Conservation (phyloP, 2,113 vertebrate genomes). For the Larimichthys crocea region DNA sequence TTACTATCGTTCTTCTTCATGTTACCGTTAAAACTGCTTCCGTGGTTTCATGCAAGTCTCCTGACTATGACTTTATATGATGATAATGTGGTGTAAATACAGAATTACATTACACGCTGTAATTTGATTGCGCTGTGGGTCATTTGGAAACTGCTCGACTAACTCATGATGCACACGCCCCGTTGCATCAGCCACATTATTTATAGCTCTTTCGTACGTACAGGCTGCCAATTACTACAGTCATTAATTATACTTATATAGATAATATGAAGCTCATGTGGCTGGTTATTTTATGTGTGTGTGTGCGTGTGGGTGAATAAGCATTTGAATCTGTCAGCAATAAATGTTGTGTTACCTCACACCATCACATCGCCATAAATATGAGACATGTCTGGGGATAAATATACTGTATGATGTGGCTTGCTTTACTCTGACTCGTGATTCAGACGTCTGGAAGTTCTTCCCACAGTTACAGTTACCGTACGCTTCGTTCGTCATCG, state of each 20-base stretch:
- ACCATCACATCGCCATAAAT: constrained; percentile 30
- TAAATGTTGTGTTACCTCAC: constrained; percentile 36
- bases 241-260: constrained; percentile 45
- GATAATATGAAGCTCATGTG: constrained; percentile 30
- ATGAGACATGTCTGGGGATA: constrained; percentile 38
- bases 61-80: constrained; percentile 53
- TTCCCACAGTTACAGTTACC: constrained; percentile 37
- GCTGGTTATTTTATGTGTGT: constrained; percentile 17
- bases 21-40: neutral
- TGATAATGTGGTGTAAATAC: constrained; percentile 36
- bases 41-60: neutral
- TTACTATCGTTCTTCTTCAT: neutral
- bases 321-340: constrained; percentile 43
- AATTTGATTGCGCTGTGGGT: constrained; percentile 49
- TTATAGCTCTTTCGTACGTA: constrained; percentile 60
- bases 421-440: constrained; percentile 25
- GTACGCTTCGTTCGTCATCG: constrained; percentile 21
- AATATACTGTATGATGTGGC: constrained; percentile 47
- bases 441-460: constrained; percentile 27
- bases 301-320: neutral
- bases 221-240: constrained; percentile 28
- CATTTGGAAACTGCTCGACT: constrained; percentile 46
- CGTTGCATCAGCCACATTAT: constrained; percentile 69
- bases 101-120: constrained; percentile 39
- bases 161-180: constrained; percentile 36